These are phyloP conservation scores for Leptoclinus maculatus DNA, from an alignment of 2,797 vertebrate genomes.

Conservation along the genomic window DNA sequence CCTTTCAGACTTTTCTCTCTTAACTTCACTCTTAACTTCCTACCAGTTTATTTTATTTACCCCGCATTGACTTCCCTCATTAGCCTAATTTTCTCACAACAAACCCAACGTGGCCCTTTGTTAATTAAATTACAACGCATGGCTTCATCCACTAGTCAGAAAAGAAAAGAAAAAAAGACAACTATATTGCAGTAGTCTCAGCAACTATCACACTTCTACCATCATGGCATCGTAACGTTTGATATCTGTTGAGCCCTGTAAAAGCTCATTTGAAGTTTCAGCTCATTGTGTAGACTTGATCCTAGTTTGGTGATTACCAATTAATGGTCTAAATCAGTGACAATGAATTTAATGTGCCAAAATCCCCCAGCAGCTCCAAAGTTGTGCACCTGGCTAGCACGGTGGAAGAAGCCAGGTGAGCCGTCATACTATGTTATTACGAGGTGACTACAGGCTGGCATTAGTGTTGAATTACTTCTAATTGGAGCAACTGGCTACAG, in stretches of 20 bases:
- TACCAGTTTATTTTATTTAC: conserved; percentile 9
- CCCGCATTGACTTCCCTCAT: conserved; percentile 3
- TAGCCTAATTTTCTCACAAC: background rate
- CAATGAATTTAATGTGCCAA: background rate
- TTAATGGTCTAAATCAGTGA: background rate
- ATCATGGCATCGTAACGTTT: background rate
- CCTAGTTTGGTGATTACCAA: background rate
- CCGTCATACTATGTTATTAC: background rate
- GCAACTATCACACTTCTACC: background rate
- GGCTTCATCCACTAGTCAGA: background rate
- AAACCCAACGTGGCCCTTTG: background rate
- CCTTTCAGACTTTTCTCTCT: conserved; percentile 12
- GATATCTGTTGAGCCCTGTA: background rate
- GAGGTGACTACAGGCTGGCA: conserved; percentile 9
- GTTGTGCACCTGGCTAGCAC: background rate
- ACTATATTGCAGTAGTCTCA: background rate
- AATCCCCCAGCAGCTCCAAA: background rate
- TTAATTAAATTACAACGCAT: background rate
- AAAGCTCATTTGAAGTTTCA: background rate
- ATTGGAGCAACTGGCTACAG: conserved; percentile 27
- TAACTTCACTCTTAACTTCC: conserved; percentile 20
- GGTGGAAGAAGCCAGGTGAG: background rate
- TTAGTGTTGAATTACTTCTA: conserved; percentile 19
- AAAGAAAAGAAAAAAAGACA: background rate
- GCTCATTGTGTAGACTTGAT: background rate